Percentiles rank a stretch among this genome's conserved stretches.
phyloP scores from a whole-genome alignment of 1,140 invertebrate genomes.

The Anadara kagoshimensis region DNA sequence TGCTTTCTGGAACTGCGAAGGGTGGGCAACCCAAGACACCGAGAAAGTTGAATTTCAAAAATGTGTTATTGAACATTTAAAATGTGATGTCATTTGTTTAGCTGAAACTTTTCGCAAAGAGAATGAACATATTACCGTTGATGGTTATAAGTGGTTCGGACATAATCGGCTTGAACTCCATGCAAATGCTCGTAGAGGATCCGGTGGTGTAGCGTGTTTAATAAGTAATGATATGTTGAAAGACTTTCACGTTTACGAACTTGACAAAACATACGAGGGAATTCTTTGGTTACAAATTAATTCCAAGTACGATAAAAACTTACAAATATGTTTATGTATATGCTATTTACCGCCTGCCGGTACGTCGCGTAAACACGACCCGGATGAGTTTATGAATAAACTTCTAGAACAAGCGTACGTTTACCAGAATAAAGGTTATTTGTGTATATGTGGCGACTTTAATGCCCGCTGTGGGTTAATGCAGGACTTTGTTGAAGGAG shows the following conservation, averaged over 20 bases:
- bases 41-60: not conserved
- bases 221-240: conserved; percentile 3
- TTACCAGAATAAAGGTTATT: conserved; percentile 11
- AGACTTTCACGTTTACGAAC: conserved; percentile 4
- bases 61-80: not conserved
- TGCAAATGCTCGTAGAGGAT: conserved; percentile 10
- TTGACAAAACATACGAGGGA: not conserved
- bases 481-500: conserved; percentile 12
- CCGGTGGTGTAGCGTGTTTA: conserved; percentile 22
- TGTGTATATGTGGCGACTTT: conserved; percentile 27
- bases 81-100: not conserved
- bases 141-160: conserved; percentile 13
- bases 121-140: not conserved
- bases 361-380: not conserved
- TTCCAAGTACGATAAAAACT: not conserved
- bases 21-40: not conserved
- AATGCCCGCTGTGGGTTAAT: conserved; percentile 17
- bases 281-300: not conserved
- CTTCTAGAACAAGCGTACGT: conserved; percentile 1
- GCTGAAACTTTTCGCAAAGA: conserved; percentile 1
- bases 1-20: not conserved
- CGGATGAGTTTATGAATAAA: not conserved
- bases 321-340: too few relatives aligned
- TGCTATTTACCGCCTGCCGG: conserved; percentile 17
- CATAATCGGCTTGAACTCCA: conserved; percentile 5